phyloP scores from a whole-genome alignment of 2,888 invertebrate genomes.

The Selenia dentaria region DNA sequence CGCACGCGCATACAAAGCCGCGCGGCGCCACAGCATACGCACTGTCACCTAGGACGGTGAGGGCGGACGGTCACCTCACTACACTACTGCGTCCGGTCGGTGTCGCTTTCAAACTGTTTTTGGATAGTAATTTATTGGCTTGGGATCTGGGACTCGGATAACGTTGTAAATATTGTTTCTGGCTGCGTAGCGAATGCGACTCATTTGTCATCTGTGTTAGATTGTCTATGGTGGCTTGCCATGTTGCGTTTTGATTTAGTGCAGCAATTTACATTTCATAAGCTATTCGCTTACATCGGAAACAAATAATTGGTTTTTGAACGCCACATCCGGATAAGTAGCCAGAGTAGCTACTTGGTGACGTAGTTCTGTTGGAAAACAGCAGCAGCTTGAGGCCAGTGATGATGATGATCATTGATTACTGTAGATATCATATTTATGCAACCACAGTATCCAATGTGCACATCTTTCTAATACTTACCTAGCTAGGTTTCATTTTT shows the following conservation, averaged over 20 bases:
- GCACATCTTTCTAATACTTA: too few species aligned
- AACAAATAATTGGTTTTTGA: too few species aligned
- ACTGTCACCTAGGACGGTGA: neutral
- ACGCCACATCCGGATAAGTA: too few species aligned
- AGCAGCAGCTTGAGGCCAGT: too few species aligned
- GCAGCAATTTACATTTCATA: conserved; percentile 8
- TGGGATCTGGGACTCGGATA: conserved; percentile 20
- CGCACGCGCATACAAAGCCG: conserved; percentile 66
- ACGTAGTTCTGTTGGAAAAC: too few species aligned
- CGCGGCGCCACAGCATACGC: conserved; percentile 52
- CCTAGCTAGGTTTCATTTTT: too few species aligned
- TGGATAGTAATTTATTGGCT: conserved; percentile 21
- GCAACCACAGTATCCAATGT: too few species aligned
- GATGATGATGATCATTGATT: too few species aligned
- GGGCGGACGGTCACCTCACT: conserved; percentile 15
- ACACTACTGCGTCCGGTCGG: conserved; percentile 24
- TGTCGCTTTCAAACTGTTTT: conserved; percentile 23
- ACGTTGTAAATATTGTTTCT: conserved; percentile 16
- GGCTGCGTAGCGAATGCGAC: conserved; percentile 7
- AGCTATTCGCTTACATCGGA: neutral
- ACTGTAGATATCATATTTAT: too few species aligned
- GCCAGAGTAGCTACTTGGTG: too few species aligned
- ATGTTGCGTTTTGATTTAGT: conserved; percentile 14
- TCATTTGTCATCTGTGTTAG: conserved; percentile 18
- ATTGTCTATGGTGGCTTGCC: neutral